Conservation (phyloP, 2,888 invertebrate species). For the Belgica antarctica region DNA sequence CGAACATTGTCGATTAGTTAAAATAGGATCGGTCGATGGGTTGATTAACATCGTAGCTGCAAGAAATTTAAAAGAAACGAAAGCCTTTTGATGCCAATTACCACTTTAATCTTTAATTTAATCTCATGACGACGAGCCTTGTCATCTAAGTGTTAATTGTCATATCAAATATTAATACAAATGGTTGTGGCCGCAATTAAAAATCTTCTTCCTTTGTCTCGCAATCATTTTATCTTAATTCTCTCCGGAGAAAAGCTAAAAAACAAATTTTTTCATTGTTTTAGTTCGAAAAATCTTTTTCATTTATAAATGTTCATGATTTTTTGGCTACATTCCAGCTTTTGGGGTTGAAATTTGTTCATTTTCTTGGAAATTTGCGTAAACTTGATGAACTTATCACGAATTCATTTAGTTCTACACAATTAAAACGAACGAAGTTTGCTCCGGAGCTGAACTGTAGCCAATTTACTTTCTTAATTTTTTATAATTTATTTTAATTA, state of each 20-base stretch:
- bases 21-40: slow-evolving; percentile 10
- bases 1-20: background rate
- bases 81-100: background rate
- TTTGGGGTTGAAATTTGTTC: too few species aligned
- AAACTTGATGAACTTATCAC: too few species aligned
- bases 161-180: slow-evolving; percentile 44
- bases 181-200: slow-evolving; percentile 43
- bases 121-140: background rate
- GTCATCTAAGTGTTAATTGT: background rate
- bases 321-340: too few species aligned
- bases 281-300: too few species aligned
- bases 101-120: too few species aligned
- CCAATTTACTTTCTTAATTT: background rate
- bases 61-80: background rate
- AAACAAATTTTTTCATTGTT: slow-evolving; percentile 5
- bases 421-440: too few species aligned
- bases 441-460: too few species aligned
- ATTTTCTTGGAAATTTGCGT: too few species aligned
- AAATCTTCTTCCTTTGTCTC: background rate
- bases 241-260: background rate
- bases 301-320: too few species aligned
- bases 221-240: background rate
- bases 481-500: slow-evolving; percentile 20
- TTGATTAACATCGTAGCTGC: background rate
- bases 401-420: too few species aligned